phyloP scores from a whole-genome alignment of 2,113 vertebrate species.

The Phainopepla nitens region DNA sequence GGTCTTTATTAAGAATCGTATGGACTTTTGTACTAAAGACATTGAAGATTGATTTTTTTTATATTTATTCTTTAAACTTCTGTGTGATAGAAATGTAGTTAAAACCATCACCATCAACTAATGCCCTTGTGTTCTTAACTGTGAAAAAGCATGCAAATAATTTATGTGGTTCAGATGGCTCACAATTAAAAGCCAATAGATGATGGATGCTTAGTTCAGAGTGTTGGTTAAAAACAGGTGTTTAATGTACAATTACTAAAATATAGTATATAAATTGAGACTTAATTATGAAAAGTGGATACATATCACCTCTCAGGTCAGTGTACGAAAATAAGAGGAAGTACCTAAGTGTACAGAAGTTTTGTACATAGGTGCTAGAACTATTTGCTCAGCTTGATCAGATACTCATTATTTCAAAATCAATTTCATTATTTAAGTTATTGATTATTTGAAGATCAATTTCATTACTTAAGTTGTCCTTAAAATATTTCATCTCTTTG shows the following conservation, averaged over 20 bases:
- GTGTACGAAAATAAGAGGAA: neutral
- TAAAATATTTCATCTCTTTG: neutral
- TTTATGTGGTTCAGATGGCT: neutral
- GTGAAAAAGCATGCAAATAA: neutral
- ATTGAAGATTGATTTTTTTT: neutral
- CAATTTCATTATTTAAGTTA: neutral
- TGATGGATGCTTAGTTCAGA: neutral
- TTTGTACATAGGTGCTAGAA: neutral
- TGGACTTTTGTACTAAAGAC: neutral
- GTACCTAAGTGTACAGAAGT: neutral
- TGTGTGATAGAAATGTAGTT: neutral
- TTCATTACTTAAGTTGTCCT: neutral
- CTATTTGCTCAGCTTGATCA: neutral
- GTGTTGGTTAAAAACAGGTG: neutral
- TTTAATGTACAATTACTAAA: neutral
- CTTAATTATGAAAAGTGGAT: neutral
- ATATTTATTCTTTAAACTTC: neutral
- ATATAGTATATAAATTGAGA: neutral
- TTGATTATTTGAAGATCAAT: neutral
- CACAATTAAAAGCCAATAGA: neutral
- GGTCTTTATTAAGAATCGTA: neutral
- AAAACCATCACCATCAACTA: neutral
- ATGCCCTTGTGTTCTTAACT: neutral
- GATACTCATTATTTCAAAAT: neutral
- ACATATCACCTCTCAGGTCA: neutral